Conservation (phyloP, 2,113 vertebrate genomes). For the Bostrychus sinensis region DNA sequence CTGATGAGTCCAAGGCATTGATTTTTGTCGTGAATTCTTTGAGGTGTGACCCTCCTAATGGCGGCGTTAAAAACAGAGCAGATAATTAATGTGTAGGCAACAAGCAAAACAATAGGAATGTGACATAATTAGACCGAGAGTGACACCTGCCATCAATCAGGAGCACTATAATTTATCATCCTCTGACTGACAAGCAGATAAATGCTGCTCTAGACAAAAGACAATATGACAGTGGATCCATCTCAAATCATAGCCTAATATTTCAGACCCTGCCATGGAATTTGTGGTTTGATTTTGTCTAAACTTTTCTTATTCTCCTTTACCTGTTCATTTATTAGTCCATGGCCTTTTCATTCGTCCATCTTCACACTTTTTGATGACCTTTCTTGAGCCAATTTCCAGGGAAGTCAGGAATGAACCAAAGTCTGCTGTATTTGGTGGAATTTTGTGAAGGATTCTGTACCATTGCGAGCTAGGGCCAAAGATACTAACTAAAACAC, state of each 20-base stretch:
- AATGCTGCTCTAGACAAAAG: not conserved
- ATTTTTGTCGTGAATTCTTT: constrained; percentile 27
- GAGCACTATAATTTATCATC: constrained; percentile 17
- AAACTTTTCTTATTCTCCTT: no score
- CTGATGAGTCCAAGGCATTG: constrained; percentile 21
- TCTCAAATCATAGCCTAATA: not conserved
- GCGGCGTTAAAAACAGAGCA: not conserved
- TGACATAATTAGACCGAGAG: not conserved
- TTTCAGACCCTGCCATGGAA: no score
- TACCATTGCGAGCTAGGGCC: no score
- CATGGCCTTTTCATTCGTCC: no score
- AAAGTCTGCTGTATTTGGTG: no score
- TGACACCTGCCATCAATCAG: constrained; percentile 8
- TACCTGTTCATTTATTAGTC: no score
- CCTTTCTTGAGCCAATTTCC: no score
- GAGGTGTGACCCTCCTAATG: not conserved
- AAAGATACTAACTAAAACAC: no score
- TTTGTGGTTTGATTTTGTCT: no score
- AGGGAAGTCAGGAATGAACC: no score
- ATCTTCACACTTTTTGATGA: no score
- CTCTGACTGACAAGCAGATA: not conserved
- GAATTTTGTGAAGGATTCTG: no score
- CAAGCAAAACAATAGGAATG: not conserved
- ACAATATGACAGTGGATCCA: not conserved
- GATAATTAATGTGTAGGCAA: constrained; percentile 7